Evolutionary conservation across 2,113 vertebrate genomes (phyloP).

Genomic region (Aspiorhynchus laticeps): DNA sequence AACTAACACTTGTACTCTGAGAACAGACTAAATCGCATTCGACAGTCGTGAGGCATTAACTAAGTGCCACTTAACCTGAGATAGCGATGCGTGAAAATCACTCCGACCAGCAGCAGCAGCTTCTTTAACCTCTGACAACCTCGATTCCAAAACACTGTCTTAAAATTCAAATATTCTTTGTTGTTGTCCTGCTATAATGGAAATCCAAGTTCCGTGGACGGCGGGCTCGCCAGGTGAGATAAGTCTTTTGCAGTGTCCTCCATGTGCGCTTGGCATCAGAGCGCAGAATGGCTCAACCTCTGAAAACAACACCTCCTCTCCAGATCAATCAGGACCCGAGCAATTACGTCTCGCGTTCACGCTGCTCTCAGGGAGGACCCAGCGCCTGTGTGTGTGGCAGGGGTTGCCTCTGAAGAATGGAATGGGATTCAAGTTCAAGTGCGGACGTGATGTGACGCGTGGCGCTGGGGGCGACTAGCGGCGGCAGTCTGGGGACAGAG

Average conservation of each 20-base stretch:
- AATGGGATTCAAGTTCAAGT: conserved; percentile 97
- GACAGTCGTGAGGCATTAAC: not conserved
- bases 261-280: conserved; percentile 72
- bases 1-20: conserved; percentile 2
- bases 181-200: conserved; percentile 44
- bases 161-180: not conserved
- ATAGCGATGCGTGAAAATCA: not conserved
- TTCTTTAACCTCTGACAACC: not conserved
- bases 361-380: conserved; percentile 88
- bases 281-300: conserved; percentile 71
- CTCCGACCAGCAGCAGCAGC: not conserved
- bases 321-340: conserved; percentile 73
- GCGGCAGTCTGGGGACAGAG: conserved; percentile 63
- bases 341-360: conserved; percentile 75
- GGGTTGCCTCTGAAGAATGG: conserved; percentile 90
- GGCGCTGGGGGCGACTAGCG: conserved; percentile 88
- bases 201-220: conserved; percentile 68
- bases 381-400: conserved; percentile 80
- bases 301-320: conserved; percentile 70
- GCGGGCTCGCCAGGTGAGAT: conserved; percentile 68
- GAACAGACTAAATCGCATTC: not conserved
- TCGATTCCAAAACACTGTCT: conserved; percentile 9
- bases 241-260: conserved; percentile 76
- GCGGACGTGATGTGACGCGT: conserved; percentile 93
- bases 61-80: conserved; percentile 29